Evolutionary conservation across 1,140 invertebrate species (phyloP), one percentile per base, ranked within the genome.

Genomic region (Kradibia gibbosae): DNA sequence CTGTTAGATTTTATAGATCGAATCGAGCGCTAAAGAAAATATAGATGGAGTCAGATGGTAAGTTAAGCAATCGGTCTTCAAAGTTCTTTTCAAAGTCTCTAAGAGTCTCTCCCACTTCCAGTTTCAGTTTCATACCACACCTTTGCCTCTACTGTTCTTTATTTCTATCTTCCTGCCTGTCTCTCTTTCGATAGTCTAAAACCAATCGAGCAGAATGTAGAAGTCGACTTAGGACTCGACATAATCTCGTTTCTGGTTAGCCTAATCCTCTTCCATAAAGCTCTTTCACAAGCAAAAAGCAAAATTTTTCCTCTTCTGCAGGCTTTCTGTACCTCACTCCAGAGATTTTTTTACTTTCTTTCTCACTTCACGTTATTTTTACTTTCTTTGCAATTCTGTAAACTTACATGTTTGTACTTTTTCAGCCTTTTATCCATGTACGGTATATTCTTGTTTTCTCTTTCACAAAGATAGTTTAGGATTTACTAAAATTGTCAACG

Each of bases 191-290:
- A 79, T 80, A 72, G 55, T 72, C 73, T 75, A 45, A 80, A 78
- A 81, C 85, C 85, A 84, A 86, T 86, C 84, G 85, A 84, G 84
- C 84, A 78, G 81, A 86, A 86, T 82, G 82, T 82, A 82, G 77
- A 84, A 85, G 84, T 83, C 84, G 81, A 84, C 84, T 85, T 83
- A 84, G 81, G 75, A 76, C 82, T 83, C 75, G 84, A 80, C 62
- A 78, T 85, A 86, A 85, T 85, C 85, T 86, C 83, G 81, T 86
- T 86, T 84, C 82, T 75, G 85, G 77, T 79, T 83, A 79, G 77
- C 73, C 82, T 83, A 83, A 83, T 86, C 85, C 82, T 36, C 84
- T 86, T 86, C 81, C 74, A 78, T 80, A 84, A 85, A 85, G 84
- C 83, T 84, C 78, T 65, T 53, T 53, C 74, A 42, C 72, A n/a